A percentile compares a stretch with the other conserved stretches of the same genome.
phyloP scores from a whole-genome alignment of 1,140 invertebrate genomes.

The Anadara kagoshimensis region DNA sequence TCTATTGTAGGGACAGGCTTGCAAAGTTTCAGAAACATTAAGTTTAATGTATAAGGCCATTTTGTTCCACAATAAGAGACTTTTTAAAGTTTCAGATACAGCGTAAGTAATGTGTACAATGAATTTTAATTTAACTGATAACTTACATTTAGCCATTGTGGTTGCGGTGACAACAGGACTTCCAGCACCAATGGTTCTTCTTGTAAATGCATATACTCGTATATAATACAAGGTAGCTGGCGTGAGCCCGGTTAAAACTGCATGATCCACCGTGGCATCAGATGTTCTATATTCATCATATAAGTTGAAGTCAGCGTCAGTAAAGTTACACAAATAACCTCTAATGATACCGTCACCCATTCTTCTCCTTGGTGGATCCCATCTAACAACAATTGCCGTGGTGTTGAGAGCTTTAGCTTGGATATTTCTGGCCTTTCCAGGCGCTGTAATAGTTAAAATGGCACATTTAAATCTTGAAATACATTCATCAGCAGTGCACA shows the following conservation, averaged over 20 bases:
- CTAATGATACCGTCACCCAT: constrained; percentile 27
- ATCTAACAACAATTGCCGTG: constrained; percentile 23
- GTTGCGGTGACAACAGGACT: constrained; percentile 23
- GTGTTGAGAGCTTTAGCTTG: constrained; percentile 24
- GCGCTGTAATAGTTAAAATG: constrained; percentile 15
- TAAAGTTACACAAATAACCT: constrained; percentile 32
- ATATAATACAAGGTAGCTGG: constrained; percentile 34
- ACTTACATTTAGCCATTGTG: constrained; percentile 26
- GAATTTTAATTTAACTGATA: too few relatives aligned
- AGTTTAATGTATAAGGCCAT: too few relatives aligned
- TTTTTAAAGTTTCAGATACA: too few relatives aligned
- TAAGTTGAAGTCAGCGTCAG: constrained; percentile 28
- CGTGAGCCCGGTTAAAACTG: constrained; percentile 14
- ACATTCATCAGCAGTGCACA: too few relatives aligned
- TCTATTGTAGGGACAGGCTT: too few relatives aligned
- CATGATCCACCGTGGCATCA: neutral
- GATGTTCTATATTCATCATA: constrained; percentile 14
- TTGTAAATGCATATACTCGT: constrained; percentile 24
- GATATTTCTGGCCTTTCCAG: constrained; percentile 23
- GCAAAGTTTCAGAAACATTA: too few relatives aligned
- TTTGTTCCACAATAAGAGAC: too few relatives aligned
- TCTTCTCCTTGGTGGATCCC: constrained; percentile 17
- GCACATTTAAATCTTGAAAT: neutral
- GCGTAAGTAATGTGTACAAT: too few relatives aligned
- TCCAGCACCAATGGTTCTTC: constrained; percentile 23